Percentiles rank a stretch among this genome's conserved stretches.
phyloP scores from a whole-genome alignment of 2,113 vertebrate genomes.

The Ranitomeya variabilis region DNA sequence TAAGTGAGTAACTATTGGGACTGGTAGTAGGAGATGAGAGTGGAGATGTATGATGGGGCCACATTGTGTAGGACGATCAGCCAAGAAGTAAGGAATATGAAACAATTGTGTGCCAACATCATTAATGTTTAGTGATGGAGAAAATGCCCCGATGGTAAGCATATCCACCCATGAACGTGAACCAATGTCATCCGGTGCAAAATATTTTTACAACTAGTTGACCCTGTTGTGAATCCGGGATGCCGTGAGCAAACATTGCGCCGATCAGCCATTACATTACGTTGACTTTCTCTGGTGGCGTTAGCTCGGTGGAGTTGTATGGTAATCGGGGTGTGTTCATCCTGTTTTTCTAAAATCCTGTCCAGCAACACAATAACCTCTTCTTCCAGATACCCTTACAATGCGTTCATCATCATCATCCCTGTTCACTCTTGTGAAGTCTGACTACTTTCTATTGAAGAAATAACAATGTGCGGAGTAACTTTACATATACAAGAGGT shows the following conservation, averaged over 20 bases:
- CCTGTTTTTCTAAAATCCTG: conserved; percentile 23
- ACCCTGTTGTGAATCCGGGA: background rate
- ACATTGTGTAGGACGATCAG: background rate
- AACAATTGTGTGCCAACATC: background rate
- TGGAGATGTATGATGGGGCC: too few species aligned
- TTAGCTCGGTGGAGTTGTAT: background rate
- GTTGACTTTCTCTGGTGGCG: conserved; percentile 6
- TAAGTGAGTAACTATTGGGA: too few species aligned
- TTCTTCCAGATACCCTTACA: conserved; percentile 24
- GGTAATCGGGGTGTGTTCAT: conserved; percentile 26
- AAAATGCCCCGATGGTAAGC: background rate
- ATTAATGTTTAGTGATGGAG: background rate
- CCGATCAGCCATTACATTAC: background rate
- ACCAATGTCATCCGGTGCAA: background rate
- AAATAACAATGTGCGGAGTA: conserved; percentile 26
- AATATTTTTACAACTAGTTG: conserved; percentile 4
- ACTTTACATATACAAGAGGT: conserved; percentile 24
- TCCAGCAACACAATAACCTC: conserved; percentile 39
- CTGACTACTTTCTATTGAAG: conserved; percentile 33
- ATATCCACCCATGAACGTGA: background rate
- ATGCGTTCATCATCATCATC: conserved; percentile 37
- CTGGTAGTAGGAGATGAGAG: too few species aligned
- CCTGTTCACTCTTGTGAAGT: background rate
- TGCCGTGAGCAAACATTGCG: background rate
- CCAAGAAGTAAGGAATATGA: background rate